Evolutionary conservation across 2,888 invertebrate species (phyloP).

Genomic region (Philonicus albiceps): DNA sequence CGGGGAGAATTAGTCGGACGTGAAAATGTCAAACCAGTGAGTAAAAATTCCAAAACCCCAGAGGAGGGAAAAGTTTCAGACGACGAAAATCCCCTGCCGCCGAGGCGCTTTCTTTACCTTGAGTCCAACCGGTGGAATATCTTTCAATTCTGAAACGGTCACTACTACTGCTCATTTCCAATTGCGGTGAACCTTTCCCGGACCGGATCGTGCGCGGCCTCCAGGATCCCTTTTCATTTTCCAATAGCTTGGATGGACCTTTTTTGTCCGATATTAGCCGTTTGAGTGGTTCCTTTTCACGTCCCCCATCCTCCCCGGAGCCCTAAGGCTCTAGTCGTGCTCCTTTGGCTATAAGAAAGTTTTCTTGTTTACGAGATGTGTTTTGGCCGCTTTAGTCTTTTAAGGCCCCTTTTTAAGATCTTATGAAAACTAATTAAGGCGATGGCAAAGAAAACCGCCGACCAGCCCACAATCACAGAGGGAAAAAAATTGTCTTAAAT

Average conservation of each 20-base stretch:
- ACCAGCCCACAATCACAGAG: background rate
- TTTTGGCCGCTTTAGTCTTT: constrained; percentile 18
- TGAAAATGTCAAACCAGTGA: constrained; percentile 25
- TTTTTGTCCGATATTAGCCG: constrained; percentile 9
- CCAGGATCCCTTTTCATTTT: constrained; percentile 23
- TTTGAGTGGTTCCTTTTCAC: background rate
- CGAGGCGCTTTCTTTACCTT: background rate
- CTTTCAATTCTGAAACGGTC: background rate
- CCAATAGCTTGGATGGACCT: constrained; percentile 18
- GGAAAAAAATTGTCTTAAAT: constrained; percentile 23
- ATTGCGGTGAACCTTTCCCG: constrained; percentile 16
- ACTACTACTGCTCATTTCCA: constrained; percentile 17
- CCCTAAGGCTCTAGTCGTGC: background rate
- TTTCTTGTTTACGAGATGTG: constrained; percentile 30
- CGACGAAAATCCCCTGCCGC: background rate
- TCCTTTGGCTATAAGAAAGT: constrained; percentile 5
- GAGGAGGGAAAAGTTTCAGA: background rate
- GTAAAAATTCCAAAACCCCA: background rate
- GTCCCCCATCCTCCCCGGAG: background rate
- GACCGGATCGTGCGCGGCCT: background rate
- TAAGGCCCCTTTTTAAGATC: constrained; percentile 18
- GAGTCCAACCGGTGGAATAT: background rate
- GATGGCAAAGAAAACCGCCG: constrained; percentile 10
- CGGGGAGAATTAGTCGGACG: constrained; percentile 1
- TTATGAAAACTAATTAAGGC: constrained; percentile 41